Evolutionary conservation across 2,888 invertebrate genomes (phyloP).

Genomic region (Aricia artaxerxes): DNA sequence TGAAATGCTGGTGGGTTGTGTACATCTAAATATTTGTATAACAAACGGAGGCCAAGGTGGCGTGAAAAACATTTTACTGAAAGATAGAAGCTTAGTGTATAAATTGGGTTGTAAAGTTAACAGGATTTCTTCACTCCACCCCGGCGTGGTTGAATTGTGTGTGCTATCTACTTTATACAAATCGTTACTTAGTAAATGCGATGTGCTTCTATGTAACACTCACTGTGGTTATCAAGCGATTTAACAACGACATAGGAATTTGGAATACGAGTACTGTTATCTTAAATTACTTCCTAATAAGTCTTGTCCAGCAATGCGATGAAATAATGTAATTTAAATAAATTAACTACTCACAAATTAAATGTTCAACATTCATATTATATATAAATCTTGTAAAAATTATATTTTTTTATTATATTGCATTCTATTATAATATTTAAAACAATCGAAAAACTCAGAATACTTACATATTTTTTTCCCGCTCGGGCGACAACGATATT

Average conservation of each 20-base stretch:
- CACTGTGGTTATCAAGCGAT: slow-evolving; percentile 23
- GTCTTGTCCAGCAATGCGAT: slow-evolving; percentile 8
- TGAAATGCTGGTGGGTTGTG: slow-evolving; percentile 19
- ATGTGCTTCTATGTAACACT: slow-evolving; percentile 7
- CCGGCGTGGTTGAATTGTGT: slow-evolving; percentile 1
- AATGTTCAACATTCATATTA: slow-evolving; percentile 12
- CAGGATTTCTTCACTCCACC: neutral
- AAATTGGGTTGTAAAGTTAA: neutral
- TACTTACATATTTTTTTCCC: neutral
- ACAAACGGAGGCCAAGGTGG: neutral
- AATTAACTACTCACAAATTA: slow-evolving; percentile 1
- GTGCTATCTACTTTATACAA: slow-evolving; percentile 29
- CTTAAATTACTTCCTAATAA: slow-evolving; percentile 1
- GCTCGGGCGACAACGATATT: neutral
- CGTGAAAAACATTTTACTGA: neutral
- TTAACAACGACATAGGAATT: neutral
- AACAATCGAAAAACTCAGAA: neutral
- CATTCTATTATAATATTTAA: neutral
- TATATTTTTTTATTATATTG: neutral
- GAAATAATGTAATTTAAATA: neutral
- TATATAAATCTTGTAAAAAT: neutral
- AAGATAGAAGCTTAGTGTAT: neutral
- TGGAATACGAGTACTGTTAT: slow-evolving; percentile 10
- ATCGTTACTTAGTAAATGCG: slow-evolving; percentile 22
- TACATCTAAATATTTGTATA: slow-evolving; percentile 20